A percentile compares a stretch with the other conserved stretches of the same genome.
phyloP scores from a whole-genome alignment of 2,113 vertebrate genomes.

The Psettodes erumei region DNA sequence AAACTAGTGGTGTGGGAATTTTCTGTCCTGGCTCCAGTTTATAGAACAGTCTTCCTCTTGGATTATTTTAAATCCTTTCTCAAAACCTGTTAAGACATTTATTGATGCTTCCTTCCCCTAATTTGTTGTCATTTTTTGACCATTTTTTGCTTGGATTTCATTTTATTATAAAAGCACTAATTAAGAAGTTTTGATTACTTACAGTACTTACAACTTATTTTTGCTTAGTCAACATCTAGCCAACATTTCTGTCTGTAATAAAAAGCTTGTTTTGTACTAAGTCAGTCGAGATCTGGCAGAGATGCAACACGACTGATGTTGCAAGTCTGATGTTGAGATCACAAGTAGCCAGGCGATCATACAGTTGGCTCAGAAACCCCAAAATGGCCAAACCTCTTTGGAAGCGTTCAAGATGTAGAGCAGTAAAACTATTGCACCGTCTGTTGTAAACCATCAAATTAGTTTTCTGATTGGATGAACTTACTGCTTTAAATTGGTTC shows the following conservation, averaged over 20 bases:
- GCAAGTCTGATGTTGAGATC: neutral
- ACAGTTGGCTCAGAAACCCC: neutral
- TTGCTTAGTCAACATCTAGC: neutral
- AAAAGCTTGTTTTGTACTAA: neutral
- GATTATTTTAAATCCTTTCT: neutral
- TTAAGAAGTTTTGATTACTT: neutral
- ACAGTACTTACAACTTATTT: neutral
- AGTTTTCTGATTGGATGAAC: neutral
- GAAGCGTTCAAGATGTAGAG: neutral
- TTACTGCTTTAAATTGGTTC: neutral
- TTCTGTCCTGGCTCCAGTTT: neutral
- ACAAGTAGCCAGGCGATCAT: neutral
- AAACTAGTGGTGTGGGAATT: neutral
- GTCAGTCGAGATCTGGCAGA: neutral
- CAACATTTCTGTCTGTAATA: neutral
- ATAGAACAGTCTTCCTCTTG: neutral
- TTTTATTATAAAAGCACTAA: neutral
- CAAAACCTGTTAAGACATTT: neutral
- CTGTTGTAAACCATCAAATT: neutral
- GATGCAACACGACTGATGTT: neutral
- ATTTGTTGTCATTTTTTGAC: neutral
- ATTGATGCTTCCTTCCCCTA: neutral
- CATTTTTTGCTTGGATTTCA: neutral
- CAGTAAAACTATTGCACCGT: neutral
- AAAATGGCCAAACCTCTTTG: neutral